Percentiles rank a stretch among this genome's conserved stretches.
phyloP scores from a whole-genome alignment of 2,888 invertebrate genomes.

The Polymixis lichenea region DNA sequence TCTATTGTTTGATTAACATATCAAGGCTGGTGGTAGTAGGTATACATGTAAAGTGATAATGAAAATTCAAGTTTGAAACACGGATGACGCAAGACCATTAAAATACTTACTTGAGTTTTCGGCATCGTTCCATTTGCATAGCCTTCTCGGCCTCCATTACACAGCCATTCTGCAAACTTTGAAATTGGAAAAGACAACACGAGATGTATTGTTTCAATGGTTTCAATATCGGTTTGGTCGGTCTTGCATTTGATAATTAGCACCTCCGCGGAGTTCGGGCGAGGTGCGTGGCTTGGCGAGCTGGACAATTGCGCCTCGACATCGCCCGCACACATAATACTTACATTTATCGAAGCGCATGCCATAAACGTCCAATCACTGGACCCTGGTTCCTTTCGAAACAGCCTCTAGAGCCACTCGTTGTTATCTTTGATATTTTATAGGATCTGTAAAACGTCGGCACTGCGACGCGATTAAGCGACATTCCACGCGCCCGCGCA shows the following conservation, averaged over 20 bases:
- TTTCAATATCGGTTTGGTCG: constrained; percentile 88
- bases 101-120: constrained; percentile 88
- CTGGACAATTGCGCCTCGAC: constrained; percentile 79
- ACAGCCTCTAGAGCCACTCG: constrained; percentile 83
- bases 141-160: constrained; percentile 89
- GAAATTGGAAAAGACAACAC: constrained; percentile 89
- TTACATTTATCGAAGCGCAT: constrained; percentile 85
- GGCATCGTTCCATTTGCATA: constrained; percentile 89
- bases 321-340: constrained; percentile 78
- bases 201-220: constrained; percentile 89
- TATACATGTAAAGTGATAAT: constrained; percentile 90
- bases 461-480: constrained; percentile 87
- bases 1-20: constrained; percentile 90
- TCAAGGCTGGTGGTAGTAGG: constrained; percentile 87
- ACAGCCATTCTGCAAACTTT: constrained; percentile 89
- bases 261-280: constrained; percentile 83
- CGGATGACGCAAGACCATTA: constrained; percentile 90
- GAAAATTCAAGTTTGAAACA: constrained; percentile 90
- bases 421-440: constrained; percentile 90
- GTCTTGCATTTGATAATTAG: constrained; percentile 90
- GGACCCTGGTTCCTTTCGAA: constrained; percentile 79
- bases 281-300: constrained; percentile 64
- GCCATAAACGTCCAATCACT: constrained; percentile 89
- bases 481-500: constrained; percentile 83
- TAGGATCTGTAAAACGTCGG: constrained; percentile 90